Percentiles rank a stretch among this genome's conserved stretches.
Evolutionary conservation across 2,888 invertebrate genomes (phyloP).

Genomic region (Cordilura impudica): DNA sequence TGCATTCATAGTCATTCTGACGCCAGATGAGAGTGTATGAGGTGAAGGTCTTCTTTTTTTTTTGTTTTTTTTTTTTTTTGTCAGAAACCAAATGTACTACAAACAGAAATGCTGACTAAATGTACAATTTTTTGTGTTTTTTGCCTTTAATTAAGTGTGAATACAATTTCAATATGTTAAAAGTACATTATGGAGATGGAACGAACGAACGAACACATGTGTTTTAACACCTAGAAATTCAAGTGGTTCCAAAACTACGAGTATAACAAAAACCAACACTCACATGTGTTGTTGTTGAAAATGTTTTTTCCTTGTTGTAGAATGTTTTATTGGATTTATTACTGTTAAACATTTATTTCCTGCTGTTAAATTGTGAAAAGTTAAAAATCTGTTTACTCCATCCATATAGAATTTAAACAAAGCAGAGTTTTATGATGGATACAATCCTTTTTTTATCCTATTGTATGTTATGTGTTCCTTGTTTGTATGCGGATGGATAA

Average conservation of each 20-base stretch:
- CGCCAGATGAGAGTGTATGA: constrained; percentile 45
- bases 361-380: constrained; percentile 60
- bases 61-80: neutral
- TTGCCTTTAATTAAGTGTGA: constrained; percentile 47
- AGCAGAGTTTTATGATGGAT: constrained; percentile 40
- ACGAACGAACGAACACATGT: constrained; percentile 33
- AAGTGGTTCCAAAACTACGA: constrained; percentile 40
- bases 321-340: constrained; percentile 58
- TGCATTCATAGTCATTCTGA: constrained; percentile 51
- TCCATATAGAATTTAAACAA: constrained; percentile 31
- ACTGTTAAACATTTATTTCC: constrained; percentile 59
- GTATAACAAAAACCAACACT: constrained; percentile 15
- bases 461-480: constrained; percentile 27
- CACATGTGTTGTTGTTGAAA: constrained; percentile 43
- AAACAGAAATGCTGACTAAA: neutral
- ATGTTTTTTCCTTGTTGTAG: constrained; percentile 16
- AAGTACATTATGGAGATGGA: neutral
- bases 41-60: constrained; percentile 42
- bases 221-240: constrained; percentile 47
- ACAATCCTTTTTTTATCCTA: constrained; percentile 48
- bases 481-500: constrained; percentile 25
- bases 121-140: neutral
- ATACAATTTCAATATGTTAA: constrained; percentile 36
- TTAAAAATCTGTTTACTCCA: constrained; percentile 55
- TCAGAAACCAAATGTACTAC: neutral